Evolutionary conservation across 2,113 vertebrate species (phyloP).

Genomic region (Eurypyga helias): DNA sequence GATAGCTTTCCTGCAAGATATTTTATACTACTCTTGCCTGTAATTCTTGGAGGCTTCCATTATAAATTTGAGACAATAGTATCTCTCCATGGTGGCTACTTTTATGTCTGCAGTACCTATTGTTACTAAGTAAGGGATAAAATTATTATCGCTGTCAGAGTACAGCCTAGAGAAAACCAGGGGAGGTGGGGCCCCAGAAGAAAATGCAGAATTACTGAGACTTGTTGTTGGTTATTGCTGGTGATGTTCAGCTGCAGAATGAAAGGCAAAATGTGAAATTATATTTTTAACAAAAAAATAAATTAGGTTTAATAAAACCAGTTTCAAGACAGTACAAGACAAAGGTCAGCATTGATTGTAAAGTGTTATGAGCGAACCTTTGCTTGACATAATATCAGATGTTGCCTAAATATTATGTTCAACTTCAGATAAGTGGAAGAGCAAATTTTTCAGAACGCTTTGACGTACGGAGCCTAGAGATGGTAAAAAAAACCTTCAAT

Average conservation of each 20-base stretch:
- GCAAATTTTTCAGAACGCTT: not conserved
- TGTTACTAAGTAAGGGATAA: not conserved
- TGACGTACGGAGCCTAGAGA: not conserved
- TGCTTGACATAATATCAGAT: not conserved
- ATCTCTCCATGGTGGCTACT: not conserved
- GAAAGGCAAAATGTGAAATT: not conserved
- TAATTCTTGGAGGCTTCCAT: not conserved
- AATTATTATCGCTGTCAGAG: rapidly evolving
- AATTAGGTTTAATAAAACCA: not conserved
- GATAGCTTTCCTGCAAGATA: not conserved
- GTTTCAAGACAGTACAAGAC: not conserved
- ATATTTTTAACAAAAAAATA: not conserved
- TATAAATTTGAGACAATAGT: not conserved
- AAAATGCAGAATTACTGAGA: not conserved
- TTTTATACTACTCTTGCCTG: not conserved
- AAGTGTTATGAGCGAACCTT: not conserved
- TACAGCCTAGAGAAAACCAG: not conserved
- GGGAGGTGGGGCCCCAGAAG: rapidly evolving
- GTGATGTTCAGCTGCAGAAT: not conserved
- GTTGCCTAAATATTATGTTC: not conserved
- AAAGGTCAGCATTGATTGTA: not conserved
- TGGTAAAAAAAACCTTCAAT: not conserved
- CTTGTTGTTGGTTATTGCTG: not conserved
- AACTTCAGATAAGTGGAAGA: not conserved
- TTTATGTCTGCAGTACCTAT: not conserved